Percentiles rank a stretch among this genome's conserved stretches.
Conservation (phyloP, 2,797 vertebrate genomes). For the Catamblyrhynchus diadema region DNA sequence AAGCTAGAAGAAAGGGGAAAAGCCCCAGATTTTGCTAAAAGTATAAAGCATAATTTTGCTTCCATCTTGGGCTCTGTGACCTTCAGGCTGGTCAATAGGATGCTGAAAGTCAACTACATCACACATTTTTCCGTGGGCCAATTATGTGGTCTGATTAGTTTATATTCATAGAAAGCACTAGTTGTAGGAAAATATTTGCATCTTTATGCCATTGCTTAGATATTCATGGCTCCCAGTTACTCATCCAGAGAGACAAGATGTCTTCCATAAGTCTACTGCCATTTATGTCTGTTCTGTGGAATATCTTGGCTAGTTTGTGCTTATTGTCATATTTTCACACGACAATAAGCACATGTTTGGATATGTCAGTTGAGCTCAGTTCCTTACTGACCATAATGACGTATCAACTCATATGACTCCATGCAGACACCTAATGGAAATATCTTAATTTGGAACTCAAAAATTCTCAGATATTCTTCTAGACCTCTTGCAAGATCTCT, state of each 20-base stretch:
- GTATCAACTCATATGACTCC: not conserved
- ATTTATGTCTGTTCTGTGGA: not conserved
- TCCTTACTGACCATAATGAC: not conserved
- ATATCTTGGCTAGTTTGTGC: not conserved
- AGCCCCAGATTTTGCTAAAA: not conserved
- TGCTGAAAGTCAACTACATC: not conserved
- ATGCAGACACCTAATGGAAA: not conserved
- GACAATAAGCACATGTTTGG: not conserved
- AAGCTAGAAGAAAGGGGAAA: not conserved
- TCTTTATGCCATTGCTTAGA: not conserved
- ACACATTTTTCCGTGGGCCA: not conserved
- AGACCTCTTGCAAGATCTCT: not conserved
- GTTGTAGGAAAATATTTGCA: not conserved
- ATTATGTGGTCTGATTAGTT: constrained; percentile 17
- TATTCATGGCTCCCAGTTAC: not conserved
- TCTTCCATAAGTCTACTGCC: not conserved
- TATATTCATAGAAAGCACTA: not conserved
- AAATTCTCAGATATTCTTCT: not conserved
- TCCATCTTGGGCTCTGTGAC: not conserved
- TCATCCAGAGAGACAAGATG: not conserved
- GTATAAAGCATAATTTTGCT: not conserved
- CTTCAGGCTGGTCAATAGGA: not conserved
- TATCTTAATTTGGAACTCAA: not conserved
- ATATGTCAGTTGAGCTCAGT: not conserved
- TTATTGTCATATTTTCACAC: not conserved